Evolutionary conservation across 2,113 vertebrate genomes (phyloP).

Genomic region (Manacus vitellinus): DNA sequence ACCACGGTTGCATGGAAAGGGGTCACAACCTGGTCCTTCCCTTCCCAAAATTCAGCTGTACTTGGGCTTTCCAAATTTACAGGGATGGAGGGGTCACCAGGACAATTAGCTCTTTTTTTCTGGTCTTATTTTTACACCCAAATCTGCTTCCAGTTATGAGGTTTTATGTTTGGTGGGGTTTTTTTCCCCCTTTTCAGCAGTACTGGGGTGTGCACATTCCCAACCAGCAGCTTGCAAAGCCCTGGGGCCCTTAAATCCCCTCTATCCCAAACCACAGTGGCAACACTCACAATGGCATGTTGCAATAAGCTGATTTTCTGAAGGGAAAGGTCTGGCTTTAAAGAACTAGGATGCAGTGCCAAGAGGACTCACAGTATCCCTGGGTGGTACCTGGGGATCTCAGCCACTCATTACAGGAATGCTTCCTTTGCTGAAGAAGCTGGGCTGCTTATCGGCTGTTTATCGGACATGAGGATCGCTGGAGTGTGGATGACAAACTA

Average conservation of each 20-base stretch:
- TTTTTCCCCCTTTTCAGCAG: accelerated
- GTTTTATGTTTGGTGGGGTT: not conserved
- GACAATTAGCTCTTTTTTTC: not conserved
- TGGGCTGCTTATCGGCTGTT: constrained; percentile 1
- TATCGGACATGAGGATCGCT: constrained; percentile 66
- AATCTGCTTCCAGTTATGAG: not conserved
- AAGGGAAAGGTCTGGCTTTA: not conserved
- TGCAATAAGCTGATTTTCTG: not conserved
- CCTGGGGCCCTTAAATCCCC: not conserved
- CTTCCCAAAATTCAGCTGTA: not conserved
- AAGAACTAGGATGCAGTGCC: not conserved
- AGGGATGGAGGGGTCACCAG: not conserved
- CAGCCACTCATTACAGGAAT: not conserved
- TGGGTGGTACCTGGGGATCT: not conserved
- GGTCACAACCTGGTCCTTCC: not conserved
- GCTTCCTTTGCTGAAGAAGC: not conserved
- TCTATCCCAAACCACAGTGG: accelerated
- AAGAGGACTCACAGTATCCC: not conserved
- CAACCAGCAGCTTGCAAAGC: not conserved
- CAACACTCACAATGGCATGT: not conserved
- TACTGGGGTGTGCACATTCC: not conserved
- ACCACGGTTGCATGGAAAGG: not conserved
- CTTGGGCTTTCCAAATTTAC: not conserved
- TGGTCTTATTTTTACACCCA: not conserved
- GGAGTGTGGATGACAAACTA: constrained; percentile 66